A percentile compares a stretch with the other conserved stretches of the same genome.
phyloP scores from a whole-genome alignment of 2,113 vertebrate species.

The Pholis gunnellus region DNA sequence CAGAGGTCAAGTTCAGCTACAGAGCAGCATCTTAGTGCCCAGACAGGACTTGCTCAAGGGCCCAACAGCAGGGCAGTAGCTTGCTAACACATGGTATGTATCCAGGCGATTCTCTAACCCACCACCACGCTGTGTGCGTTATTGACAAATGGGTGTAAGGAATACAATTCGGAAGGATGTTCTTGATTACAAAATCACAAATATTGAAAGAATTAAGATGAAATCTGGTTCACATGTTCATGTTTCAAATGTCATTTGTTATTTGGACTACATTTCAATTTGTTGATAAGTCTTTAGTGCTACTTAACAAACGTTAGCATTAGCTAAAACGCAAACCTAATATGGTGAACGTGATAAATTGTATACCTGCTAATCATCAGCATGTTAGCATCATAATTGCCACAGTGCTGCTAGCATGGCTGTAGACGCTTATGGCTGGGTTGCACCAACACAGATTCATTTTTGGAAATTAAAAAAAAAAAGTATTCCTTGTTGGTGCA shows the following conservation, averaged over 20 bases:
- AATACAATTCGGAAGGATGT: not conserved
- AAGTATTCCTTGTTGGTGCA: too few relatives aligned
- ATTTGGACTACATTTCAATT: not conserved
- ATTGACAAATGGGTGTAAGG: not conserved
- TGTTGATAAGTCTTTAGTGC: not conserved
- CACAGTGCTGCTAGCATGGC: too few relatives aligned
- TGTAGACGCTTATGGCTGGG: too few relatives aligned
- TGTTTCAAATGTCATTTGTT: not conserved
- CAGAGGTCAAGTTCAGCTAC: conserved; percentile 33
- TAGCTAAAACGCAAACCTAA: not conserved
- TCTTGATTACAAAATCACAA: not conserved
- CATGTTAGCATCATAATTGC: not conserved
- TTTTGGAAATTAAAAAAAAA: too few relatives aligned
- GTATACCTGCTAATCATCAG: not conserved
- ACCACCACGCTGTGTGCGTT: not conserved
- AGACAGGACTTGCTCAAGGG: not conserved
- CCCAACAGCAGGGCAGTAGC: not conserved
- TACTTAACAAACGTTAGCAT: not conserved
- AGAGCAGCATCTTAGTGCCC: not conserved
- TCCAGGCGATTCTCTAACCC: not conserved
- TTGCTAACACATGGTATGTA: not conserved
- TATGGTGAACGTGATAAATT: not conserved
- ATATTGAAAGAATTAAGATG: not conserved
- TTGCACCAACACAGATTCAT: too few relatives aligned
- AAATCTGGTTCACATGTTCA: not conserved